Evolutionary conservation across 2,113 vertebrate genomes (phyloP), one percentile per base, ranked within the genome.

Genomic region (Phrynosoma blainvillii): DNA sequence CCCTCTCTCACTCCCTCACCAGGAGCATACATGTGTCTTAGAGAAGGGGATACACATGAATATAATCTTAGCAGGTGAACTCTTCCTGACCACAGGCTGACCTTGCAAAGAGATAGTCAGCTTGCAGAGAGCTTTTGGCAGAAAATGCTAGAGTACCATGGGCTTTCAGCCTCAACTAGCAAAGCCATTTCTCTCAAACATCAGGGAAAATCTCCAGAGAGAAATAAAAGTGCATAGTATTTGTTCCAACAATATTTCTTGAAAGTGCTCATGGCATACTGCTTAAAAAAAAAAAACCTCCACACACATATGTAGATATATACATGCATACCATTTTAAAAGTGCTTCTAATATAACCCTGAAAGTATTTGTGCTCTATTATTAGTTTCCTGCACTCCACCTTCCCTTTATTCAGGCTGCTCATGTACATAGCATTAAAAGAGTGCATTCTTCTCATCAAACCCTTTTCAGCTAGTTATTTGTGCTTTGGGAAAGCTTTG

Each of bases 211-310:
- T 88, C 80, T 68, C 92, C 90, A 93, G 91, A 90, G 91, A 92
- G 91, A 84, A 85, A 90, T 82, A 56, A 97, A 97, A 97, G 96
- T 96, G 96, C 96, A 7, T 94, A 86, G 74, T 87, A 78, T 85
- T 93, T 94, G 47, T 78, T 88, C 30, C 90, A 95, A 95, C 14
- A 30, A 75, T 89, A 76, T 88, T 92, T 94, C 93, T 89, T n/a
- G 88, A 95, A 96, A 96, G 96, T 96, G 95, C 94, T 93, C 91
- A 73, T 42, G 66, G 0, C 6, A 70, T 0, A 0, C 77, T 83
- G 71, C 68, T 90, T 91, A 89, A 90, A 62, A 62, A 62, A 62
- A 89, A 40, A 4, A 11, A 21, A 47, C 5, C 14, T 18, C 59
- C 3, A 32, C 11, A 16, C 12, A 18, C 14, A 82, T 2, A 68